phyloP scores from a whole-genome alignment of 1,140 invertebrate genomes.

The Orussus abietinus region DNA sequence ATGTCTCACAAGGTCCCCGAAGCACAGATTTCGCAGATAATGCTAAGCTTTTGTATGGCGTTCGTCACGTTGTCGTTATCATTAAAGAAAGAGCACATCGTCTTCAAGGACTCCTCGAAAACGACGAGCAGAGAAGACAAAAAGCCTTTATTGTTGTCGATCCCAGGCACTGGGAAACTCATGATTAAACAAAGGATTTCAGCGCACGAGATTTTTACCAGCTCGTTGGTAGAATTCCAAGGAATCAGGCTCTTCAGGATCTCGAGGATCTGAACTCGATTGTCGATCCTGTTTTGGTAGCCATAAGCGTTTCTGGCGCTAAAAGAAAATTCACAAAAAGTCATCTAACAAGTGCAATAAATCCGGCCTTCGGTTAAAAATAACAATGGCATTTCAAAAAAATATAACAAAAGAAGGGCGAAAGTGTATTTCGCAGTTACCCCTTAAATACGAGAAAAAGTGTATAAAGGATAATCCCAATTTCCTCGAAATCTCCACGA shows the following conservation, averaged over 20 bases:
- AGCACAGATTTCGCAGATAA: background rate
- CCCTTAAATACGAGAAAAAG: too few relatives aligned
- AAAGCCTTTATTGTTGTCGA: background rate
- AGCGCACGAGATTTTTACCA: background rate
- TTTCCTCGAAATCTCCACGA: slow-evolving; percentile 3
- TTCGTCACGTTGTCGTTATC: background rate
- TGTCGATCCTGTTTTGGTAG: background rate
- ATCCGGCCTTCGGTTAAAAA: slow-evolving; percentile 7
- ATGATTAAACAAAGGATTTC: background rate
- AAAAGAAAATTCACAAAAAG: too few relatives aligned
- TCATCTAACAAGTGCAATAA: slow-evolving; percentile 13
- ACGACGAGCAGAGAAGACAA: background rate
- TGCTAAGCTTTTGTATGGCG: background rate
- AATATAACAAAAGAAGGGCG: slow-evolving; percentile 10
- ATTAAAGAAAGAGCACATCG: background rate
- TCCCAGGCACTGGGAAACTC: background rate
- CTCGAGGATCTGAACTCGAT: background rate
- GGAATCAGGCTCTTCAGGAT: background rate
- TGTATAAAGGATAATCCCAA: too few relatives aligned
- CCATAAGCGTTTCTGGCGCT: background rate
- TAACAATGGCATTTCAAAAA: slow-evolving; percentile 2
- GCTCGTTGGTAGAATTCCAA: background rate
- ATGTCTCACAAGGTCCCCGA: background rate
- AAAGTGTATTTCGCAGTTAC: slow-evolving; percentile 12
- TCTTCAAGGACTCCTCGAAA: background rate